Evolutionary conservation across 1,140 invertebrate species (phyloP), one percentile per base, ranked within the genome.

Genomic region (Andrena cerasifolii): DNA sequence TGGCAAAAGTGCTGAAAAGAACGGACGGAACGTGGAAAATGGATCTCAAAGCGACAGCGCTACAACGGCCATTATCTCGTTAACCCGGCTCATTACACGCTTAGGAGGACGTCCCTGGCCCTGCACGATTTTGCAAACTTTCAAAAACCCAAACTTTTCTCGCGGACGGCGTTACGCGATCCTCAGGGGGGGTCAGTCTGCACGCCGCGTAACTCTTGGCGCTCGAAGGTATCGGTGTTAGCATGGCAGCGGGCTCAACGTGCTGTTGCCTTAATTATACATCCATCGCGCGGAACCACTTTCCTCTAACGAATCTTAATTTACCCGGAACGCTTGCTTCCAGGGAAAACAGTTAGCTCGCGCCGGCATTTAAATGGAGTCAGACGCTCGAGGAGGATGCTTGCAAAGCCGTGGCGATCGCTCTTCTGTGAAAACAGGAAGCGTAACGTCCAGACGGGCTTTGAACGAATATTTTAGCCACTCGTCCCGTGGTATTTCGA

Each of bases 241-340:
- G 62, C 16, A 40, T 43, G 62, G 71, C 24, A 43, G 45, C 16
- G 67, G n/a, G n/a, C n/a, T n/a, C n/a, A n/a, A 67, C 53, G 71
- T 65, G 70, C 79, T 58, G 66, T 78, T 79, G 75, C 67, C 49
- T 84, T 84, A 84, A 83, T 84, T 84, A 74, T 75, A 78, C 59
- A 51, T 66, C 56, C 70, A 79, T 78, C 36, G 63, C 65, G 70
- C 71, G 63, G 71, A 85, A 81, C 80, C 84, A 86, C 83, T 86
- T 86, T 83, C 78, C 80, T 81, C 70, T 47, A 76, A 83, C 77
- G 66, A 82, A 65, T 82, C 66, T 75, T 82, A 85, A 85, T 84
- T 82, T 86, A 75, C 63, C 61, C 51, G 65, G 66, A 78, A 83
- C 74, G 76, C 59, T 83, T 85, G 71, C 65, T 62, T 72, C 28